A percentile compares a stretch with the other conserved stretches of the same genome.
Conservation (phyloP, 1,140 invertebrate genomes). For the Pseudomyrmex sp. region DNA sequence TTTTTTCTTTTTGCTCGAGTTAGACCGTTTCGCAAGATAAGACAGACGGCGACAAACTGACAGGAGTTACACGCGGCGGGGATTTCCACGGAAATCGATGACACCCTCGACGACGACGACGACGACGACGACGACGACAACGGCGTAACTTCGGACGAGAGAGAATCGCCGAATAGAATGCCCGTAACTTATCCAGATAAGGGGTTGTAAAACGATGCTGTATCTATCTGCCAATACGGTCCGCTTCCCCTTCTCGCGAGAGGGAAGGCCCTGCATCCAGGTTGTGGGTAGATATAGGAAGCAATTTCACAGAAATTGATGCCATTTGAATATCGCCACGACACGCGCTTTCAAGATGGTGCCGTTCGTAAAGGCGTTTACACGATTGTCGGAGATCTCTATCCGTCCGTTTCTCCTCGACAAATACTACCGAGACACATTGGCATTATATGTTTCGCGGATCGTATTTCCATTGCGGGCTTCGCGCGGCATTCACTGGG, state of each 20-base stretch:
- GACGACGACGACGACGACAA: slow-evolving; percentile 68
- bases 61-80: slow-evolving; percentile 43
- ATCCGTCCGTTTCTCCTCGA: slow-evolving; percentile 54
- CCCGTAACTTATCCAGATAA: slow-evolving; percentile 83
- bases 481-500: slow-evolving; percentile 26
- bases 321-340: slow-evolving; percentile 83
- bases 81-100: slow-evolving; percentile 81
- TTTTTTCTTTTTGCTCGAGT: slow-evolving; percentile 33
- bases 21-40: slow-evolving; percentile 42
- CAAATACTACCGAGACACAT: slow-evolving; percentile 57
- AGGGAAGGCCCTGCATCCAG: slow-evolving; percentile 68
- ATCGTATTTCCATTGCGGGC: slow-evolving; percentile 49
- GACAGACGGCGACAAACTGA: slow-evolving; percentile 37
- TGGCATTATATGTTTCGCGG: slow-evolving; percentile 55
- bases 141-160: slow-evolving; percentile 70
- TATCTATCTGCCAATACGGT: slow-evolving; percentile 84
- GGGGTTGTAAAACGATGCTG: slow-evolving; percentile 83
- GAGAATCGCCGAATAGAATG: slow-evolving; percentile 72
- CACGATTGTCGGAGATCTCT: slow-evolving; percentile 66
- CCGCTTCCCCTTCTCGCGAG: slow-evolving; percentile 69
- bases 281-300: slow-evolving; percentile 75
- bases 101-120: slow-evolving; percentile 69
- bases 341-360: slow-evolving; percentile 66
- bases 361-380: slow-evolving; percentile 62
- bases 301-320: slow-evolving; percentile 83